These are phyloP conservation scores for Antechinus stuartii DNA, from an alignment of 2,113 vertebrate genomes.

Conservation along the genomic window DNA sequence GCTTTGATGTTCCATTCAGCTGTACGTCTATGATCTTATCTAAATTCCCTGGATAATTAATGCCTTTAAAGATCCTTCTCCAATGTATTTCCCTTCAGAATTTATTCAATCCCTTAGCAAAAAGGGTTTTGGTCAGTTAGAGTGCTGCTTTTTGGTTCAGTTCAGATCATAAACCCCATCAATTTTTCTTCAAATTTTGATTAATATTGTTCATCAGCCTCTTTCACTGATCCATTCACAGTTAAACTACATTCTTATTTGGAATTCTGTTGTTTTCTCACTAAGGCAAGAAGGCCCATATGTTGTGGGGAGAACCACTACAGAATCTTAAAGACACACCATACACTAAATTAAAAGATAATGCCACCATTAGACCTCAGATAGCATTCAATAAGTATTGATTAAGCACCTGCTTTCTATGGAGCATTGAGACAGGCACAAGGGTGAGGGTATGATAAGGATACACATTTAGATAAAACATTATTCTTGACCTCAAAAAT, in stretches of 20 bases:
- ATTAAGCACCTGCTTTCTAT: neutral
- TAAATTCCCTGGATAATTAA: neutral
- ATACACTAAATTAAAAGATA: neutral
- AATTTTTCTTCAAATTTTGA: neutral
- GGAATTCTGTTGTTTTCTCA: conserved; percentile 3
- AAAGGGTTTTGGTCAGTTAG: neutral
- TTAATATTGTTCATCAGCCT: neutral
- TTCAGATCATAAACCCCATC: neutral
- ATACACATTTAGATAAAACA: neutral
- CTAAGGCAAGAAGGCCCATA: neutral
- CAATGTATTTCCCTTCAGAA: neutral
- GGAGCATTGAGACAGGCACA: neutral
- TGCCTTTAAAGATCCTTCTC: neutral
- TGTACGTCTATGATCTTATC: neutral
- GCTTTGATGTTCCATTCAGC: neutral
- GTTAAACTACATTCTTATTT: neutral
- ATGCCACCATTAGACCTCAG: neutral
- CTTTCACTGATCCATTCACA: neutral
- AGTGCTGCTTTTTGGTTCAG: neutral
- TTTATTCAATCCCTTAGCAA: neutral
- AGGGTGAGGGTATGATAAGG: neutral
- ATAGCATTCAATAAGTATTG: neutral
- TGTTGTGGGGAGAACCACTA: neutral
- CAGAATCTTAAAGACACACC: neutral
- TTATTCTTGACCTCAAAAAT: neutral